Evolutionary conservation across 2,113 vertebrate species (phyloP), one percentile per base, ranked within the genome.

Genomic region (Lathamus discolor): DNA sequence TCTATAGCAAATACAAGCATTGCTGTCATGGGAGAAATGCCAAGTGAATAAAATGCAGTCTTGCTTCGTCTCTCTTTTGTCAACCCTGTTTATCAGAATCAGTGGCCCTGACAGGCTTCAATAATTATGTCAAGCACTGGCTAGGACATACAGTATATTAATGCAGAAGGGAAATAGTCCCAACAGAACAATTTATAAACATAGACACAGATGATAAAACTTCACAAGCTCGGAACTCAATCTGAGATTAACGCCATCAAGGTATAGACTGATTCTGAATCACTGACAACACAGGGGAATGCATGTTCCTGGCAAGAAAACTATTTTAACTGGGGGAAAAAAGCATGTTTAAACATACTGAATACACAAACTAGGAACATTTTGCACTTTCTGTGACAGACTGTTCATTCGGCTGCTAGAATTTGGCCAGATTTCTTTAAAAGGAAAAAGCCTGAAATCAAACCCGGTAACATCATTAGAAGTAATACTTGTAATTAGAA

Each of bases 361-460:
- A 93, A 93, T 89, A 86, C 75, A 63, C 46, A 81, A 92, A 94
- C 62, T 87, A 91, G 91, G 90, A 96, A 93, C 64, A 83, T 83
- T 95, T 94, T 93, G 93, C 88, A 75, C 90, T 92, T 95, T 94
- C 72, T 79, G 54, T 78, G n/a, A 86, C 70, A 77, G 46, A 92
- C 62, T 92, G 83, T 89, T 97, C 91, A 92, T 96, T 96, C 81
- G 1, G 82, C 78, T 93, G 94, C 93, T 94, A 75, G 83, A 80
- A 83, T 94, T 74, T 88, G 77, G 67, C 70, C 43, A 82, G 72
- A 95, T 88, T 66, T 89, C 61, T 62, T 83, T 28, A 4, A 92
- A 93, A 35, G 57, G 22, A 59, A 95, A 88, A 59, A 4, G 0
- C 0, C 5, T 5, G 9, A 44, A 61, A 59, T 20, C 4, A 49